Conservation (phyloP, 1,140 invertebrate species). For the Gryon sp. region DNA sequence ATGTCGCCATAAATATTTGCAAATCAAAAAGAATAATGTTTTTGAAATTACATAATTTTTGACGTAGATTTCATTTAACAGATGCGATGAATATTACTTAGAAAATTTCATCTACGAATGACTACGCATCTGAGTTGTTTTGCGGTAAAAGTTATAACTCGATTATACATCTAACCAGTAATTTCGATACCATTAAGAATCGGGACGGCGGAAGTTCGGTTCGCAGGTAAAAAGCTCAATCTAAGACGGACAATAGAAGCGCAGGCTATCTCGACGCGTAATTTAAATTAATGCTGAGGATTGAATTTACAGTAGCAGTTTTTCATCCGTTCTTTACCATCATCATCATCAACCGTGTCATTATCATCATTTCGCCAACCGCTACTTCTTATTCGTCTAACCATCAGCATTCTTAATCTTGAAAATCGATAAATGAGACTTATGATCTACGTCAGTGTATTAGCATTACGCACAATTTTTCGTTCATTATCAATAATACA, state of each 20-base stretch:
- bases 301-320: conserved; percentile 66
- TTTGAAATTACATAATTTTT: too few relatives aligned
- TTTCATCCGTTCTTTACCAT: conserved; percentile 38
- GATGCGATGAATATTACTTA: background rate
- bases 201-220: conserved; percentile 54
- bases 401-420: conserved; percentile 44
- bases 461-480: background rate
- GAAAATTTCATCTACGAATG: conserved; percentile 4
- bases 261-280: conserved; percentile 60
- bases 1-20: conserved; percentile 13
- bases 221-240: conserved; percentile 48
- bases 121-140: conserved; percentile 65
- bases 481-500: conserved; percentile 15
- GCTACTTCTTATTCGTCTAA: conserved; percentile 49
- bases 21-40: too few relatives aligned
- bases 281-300: conserved; percentile 67
- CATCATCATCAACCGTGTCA: conserved; percentile 47
- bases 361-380: conserved; percentile 53
- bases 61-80: too few relatives aligned
- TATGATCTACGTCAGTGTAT: background rate
- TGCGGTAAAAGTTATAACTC: conserved; percentile 74
- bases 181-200: conserved; percentile 76
- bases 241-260: conserved; percentile 58
- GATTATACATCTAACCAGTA: conserved; percentile 76
- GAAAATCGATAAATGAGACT: conserved; percentile 47